These are phyloP conservation scores for Anneissia japonica DNA, from an alignment of 35 echinoderm and acorn worm genomes.

Conservation along the genomic window DNA sequence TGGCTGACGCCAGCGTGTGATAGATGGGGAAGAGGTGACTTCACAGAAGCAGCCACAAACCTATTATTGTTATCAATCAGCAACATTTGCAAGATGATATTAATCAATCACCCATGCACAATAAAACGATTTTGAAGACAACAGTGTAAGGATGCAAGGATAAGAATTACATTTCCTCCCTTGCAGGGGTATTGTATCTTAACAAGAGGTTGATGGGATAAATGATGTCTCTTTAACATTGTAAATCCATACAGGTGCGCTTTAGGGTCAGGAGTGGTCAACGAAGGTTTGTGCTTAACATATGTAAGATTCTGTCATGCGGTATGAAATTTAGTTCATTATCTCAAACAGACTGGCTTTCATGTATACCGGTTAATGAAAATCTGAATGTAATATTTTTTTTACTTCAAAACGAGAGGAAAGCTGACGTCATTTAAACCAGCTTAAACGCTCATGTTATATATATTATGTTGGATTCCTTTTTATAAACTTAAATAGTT, in stretches of 20 bases:
- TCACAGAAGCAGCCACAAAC: neutral
- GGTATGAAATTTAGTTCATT: too few species aligned
- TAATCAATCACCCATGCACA: neutral
- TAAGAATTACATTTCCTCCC: neutral
- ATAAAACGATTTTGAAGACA: neutral
- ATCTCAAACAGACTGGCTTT: too few species aligned
- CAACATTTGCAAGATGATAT: neutral
- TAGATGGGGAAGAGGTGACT: neutral
- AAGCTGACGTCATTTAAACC: too few species aligned
- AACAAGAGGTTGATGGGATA: neutral
- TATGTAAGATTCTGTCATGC: neutral
- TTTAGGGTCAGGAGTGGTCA: neutral
- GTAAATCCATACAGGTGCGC: neutral
- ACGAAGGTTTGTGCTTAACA: neutral
- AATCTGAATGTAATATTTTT: too few species aligned
- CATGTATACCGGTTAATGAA: too few species aligned
- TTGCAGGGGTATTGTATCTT: neutral
- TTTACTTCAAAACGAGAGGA: too few species aligned
- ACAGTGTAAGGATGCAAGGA: neutral
- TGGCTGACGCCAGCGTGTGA: neutral
- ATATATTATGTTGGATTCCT: too few species aligned
- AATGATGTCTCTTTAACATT: neutral
- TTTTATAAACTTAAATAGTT: too few species aligned
- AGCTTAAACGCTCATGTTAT: too few species aligned
- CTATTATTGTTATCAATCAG: neutral